These are phyloP conservation scores for Druon quercuslanigerum DNA, from an alignment of 1,140 invertebrate genomes.

Conservation along the genomic window DNA sequence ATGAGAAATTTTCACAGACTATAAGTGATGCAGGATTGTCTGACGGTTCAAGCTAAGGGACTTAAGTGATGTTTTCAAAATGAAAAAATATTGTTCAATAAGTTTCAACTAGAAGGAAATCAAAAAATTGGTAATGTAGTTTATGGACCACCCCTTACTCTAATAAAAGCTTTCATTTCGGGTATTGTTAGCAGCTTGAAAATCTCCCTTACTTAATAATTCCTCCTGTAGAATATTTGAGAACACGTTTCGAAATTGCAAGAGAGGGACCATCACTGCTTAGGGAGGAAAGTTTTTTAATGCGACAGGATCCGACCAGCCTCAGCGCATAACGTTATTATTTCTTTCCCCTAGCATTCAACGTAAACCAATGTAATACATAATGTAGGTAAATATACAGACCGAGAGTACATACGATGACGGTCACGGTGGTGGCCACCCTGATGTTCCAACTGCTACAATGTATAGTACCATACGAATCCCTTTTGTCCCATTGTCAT, in stretches of 20 bases:
- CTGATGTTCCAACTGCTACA: constrained; percentile 7
- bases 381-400: constrained; percentile 27
- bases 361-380: constrained; percentile 26
- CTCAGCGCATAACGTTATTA: not conserved
- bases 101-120: too few relatives aligned
- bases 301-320: not conserved
- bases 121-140: too few relatives aligned
- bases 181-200: too few relatives aligned
- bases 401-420: constrained; percentile 2
- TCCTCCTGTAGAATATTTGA: not conserved
- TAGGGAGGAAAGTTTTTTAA: constrained; percentile 8
- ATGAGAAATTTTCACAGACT: too few relatives aligned
- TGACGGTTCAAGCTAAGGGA: too few relatives aligned
- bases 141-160: too few relatives aligned
- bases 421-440: constrained; percentile 26
- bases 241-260: constrained; percentile 3
- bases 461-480: not conserved
- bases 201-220: not conserved
- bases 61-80: too few relatives aligned
- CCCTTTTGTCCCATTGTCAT: constrained; percentile 27
- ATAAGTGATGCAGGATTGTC: too few relatives aligned
- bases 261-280: constrained; percentile 11
- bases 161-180: too few relatives aligned
- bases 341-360: constrained; percentile 24
- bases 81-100: too few relatives aligned